Base-by-base conservation (phyloP, 1,140 invertebrate genomes). In the Daktulosphaira vitifoliae region DNA sequence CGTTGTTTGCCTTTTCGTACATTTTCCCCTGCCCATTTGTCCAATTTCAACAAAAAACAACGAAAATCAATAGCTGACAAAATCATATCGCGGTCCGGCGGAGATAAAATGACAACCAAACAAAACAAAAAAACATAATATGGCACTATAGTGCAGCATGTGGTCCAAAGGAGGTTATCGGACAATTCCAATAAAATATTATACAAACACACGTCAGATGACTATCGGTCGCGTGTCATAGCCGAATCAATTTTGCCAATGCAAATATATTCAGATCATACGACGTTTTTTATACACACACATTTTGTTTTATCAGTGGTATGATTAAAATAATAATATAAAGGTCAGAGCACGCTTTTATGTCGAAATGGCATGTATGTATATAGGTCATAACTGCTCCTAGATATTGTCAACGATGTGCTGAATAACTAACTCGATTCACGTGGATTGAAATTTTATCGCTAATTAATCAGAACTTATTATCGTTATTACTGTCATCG, bases 381-480 rank as follows among this genome's bases (percentile, higher is more conserved):
- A n/a, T n/a, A n/a, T n/a, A n/a, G n/a, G n/a, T n/a, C n/a, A n/a
- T 11, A 11, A 11, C 29, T 6, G 11, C 29, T 56, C 38, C 38
- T 56, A 56, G 53, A 46, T 59, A 44, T 59, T 13, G 23, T n/a
- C n/a, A 42, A 7, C 5, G 13, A 37, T 56, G 25, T 22, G 8
- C 15, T 15, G 15, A 56, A 42, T 44, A 37, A 16, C 38, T 6
- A 11, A 2, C n/a, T n/a, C 38, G 53, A 22, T 23, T 26, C 44
- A 5, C 16, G 42, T 38, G 42, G 26, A 46, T 59, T 59, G 37
- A 26, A 46, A 62, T 46, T 62, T 62, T 62, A 62, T 62, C 56
- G 42, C 42, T 42, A 62, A 62, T 62, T 46, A 62, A 48, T 62
- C 56, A 39, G 29, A 62, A 62, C 46, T 62, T 62, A 62, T 62